A percentile compares a stretch with the other conserved stretches of the same genome.
phyloP scores from a whole-genome alignment of 2,113 vertebrate genomes.

The Anhinga rufa region DNA sequence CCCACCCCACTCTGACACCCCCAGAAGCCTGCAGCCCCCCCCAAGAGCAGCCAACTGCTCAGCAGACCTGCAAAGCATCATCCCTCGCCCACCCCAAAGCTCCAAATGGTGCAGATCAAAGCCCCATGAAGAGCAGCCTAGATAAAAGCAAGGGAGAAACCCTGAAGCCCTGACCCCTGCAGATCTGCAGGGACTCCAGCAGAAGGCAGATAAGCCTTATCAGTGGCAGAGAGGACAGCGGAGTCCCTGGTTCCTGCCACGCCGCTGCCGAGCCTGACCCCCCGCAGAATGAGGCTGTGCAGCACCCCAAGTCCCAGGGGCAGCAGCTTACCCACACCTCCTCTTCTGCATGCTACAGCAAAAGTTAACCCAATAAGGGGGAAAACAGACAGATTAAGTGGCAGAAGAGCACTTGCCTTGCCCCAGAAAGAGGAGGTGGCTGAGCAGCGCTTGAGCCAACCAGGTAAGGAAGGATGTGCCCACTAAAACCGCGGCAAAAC shows the following conservation, averaged over 20 bases:
- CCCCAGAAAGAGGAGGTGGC: not conserved
- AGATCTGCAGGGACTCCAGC: not conserved
- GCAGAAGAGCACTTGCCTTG: not conserved
- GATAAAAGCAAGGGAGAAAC: not conserved
- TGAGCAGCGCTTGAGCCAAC: not conserved
- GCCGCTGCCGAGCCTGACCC: not conserved
- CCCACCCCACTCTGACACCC: not conserved
- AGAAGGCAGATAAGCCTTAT: not conserved
- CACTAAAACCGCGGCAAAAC: not conserved
- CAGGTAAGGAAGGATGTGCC: not conserved
- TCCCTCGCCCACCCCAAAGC: not conserved
- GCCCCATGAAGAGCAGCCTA: not conserved
- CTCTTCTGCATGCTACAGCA: not conserved
- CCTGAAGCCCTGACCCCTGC: not conserved
- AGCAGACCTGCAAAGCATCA: not conserved
- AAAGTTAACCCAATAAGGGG: not conserved
- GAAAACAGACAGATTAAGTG: not conserved
- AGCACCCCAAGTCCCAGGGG: too few species aligned
- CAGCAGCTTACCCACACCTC: not conserved
- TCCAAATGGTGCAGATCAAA: accelerated
- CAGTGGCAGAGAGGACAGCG: not conserved
- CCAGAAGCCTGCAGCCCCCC: not conserved
- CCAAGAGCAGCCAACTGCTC: not conserved
- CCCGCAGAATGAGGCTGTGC: not conserved
- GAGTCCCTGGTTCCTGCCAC: not conserved